phyloP scores from a whole-genome alignment of 2,797 vertebrate species.

The Siniperca scherzeri region DNA sequence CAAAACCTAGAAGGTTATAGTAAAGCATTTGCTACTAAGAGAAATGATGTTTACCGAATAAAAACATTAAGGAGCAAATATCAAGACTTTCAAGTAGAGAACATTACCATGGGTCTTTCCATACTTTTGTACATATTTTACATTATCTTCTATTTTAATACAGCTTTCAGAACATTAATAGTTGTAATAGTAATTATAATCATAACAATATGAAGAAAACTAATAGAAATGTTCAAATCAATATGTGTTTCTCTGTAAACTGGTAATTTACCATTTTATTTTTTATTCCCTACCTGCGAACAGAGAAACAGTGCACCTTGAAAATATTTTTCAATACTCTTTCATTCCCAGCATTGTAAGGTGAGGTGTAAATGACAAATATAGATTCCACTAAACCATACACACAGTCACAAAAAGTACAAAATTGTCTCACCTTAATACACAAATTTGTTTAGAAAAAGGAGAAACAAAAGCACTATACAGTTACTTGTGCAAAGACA shows the following conservation, averaged over 20 bases:
- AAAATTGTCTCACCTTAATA: constrained; percentile 88
- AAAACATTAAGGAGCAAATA: constrained; percentile 86
- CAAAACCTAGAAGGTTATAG: constrained; percentile 85
- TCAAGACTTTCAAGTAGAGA: constrained; percentile 88
- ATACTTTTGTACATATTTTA: constrained; percentile 88
- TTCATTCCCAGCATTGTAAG: constrained; percentile 84
- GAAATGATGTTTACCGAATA: constrained; percentile 84
- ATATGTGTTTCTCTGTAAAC: constrained; percentile 85
- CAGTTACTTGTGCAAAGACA: constrained; percentile 90
- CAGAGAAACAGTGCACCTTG: constrained; percentile 84
- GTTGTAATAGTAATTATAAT: constrained; percentile 82
- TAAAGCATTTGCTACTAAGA: constrained; percentile 88
- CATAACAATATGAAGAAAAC: constrained; percentile 82
- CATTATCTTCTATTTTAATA: constrained; percentile 86
- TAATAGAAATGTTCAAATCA: constrained; percentile 82
- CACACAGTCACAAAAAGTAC: constrained; percentile 89
- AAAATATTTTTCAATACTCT: constrained; percentile 76
- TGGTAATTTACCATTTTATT: constrained; percentile 69
- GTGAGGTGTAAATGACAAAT: constrained; percentile 88
- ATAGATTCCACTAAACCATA: constrained; percentile 88
- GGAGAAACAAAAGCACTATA: constrained; percentile 87
- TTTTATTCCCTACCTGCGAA: constrained; percentile 64
- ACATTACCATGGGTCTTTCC: constrained; percentile 85
- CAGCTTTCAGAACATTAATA: constrained; percentile 86
- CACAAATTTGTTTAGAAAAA: constrained; percentile 89